phyloP scores from a whole-genome alignment of 1,140 invertebrate genomes.

The Oscheius sp. region DNA sequence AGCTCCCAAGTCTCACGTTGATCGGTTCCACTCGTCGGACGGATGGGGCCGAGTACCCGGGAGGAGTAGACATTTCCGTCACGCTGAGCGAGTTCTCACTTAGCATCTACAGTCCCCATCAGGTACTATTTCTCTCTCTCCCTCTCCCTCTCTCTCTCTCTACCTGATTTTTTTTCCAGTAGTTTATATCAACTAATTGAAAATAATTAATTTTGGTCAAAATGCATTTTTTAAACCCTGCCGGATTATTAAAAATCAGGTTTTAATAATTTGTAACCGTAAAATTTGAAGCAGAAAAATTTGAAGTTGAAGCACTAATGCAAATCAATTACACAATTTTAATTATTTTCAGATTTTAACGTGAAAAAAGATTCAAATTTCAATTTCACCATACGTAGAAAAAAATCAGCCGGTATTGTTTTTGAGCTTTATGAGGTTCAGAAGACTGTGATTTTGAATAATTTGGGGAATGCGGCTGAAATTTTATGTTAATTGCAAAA shows the following conservation, averaged over 20 bases:
- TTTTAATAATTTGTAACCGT: too few relatives aligned
- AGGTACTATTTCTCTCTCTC: slow-evolving; percentile 7
- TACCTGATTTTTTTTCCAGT: not conserved
- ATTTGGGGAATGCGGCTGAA: not conserved
- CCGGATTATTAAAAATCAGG: too few relatives aligned
- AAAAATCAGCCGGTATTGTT: not conserved
- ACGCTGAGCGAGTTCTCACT: slow-evolving; percentile 50
- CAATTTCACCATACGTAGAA: not conserved
- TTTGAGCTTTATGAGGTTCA: too few relatives aligned
- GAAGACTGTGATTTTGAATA: too few relatives aligned
- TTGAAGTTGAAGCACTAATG: not conserved
- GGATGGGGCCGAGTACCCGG: slow-evolving; percentile 49
- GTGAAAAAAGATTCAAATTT: not conserved
- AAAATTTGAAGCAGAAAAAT: not conserved
- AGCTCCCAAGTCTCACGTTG: slow-evolving; percentile 84
- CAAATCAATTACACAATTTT: not conserved
- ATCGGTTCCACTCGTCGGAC: slow-evolving; percentile 64
- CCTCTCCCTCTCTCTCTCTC: slow-evolving; percentile 1
- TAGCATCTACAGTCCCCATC: slow-evolving; percentile 52
- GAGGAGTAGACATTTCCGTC: slow-evolving; percentile 55
- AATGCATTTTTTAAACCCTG: not conserved
- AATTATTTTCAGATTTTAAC: not conserved
- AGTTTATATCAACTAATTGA: too few relatives aligned
- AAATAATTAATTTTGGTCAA: too few relatives aligned
- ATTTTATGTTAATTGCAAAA: too few relatives aligned